These are phyloP conservation scores for Eilema depressum DNA, from an alignment of 2,888 invertebrate genomes.

Conservation along the genomic window DNA sequence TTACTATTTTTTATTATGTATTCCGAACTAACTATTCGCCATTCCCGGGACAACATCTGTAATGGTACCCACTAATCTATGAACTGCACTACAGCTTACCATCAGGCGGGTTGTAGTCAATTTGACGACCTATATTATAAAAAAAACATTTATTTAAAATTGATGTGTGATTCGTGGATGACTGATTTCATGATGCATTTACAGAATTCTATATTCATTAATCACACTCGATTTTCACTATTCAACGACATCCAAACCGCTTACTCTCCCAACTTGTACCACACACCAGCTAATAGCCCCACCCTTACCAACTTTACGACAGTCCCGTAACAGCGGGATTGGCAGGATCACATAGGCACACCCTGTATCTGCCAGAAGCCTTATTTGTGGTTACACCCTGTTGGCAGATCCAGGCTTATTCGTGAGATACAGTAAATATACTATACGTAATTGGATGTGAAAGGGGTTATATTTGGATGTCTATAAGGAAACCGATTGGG, in stretches of 20 bases:
- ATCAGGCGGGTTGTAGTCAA: no score
- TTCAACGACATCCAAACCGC: neutral
- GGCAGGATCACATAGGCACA: slow-evolving; percentile 22
- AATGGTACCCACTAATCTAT: no score
- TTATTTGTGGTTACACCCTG: slow-evolving; percentile 28
- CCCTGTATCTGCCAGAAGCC: slow-evolving; percentile 22
- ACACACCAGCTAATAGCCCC: slow-evolving; percentile 21
- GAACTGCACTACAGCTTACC: no score
- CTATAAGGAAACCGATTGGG: neutral
- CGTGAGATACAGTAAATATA: slow-evolving; percentile 4
- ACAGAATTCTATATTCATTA: no score
- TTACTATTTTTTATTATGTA: no score
- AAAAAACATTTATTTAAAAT: no score
- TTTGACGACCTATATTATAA: no score
- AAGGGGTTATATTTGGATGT: neutral
- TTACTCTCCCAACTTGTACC: neutral
- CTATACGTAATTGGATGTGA: slow-evolving; percentile 22
- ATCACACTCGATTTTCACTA: neutral
- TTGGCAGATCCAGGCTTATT: slow-evolving; percentile 25
- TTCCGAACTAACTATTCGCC: no score
- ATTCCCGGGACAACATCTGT: no score
- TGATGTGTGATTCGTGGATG: no score
- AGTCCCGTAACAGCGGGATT: slow-evolving; percentile 44
- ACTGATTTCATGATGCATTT: no score
- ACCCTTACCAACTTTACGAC: slow-evolving; percentile 39